A percentile compares a stretch with the other conserved stretches of the same genome.
Conservation (phyloP, 2,888 invertebrate species). For the Nymphalis polychloros region DNA sequence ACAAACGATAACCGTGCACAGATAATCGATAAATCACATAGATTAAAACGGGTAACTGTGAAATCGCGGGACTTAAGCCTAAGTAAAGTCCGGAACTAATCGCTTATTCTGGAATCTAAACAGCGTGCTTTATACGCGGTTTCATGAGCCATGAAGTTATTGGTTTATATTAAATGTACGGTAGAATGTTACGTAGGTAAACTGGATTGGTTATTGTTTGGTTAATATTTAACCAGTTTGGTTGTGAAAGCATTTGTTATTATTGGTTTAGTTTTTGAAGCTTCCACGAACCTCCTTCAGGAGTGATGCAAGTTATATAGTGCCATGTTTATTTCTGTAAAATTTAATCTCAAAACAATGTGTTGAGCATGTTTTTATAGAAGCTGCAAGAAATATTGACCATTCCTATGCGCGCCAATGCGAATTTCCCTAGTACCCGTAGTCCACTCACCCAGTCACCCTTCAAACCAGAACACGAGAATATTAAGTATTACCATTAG, state of each 20-base stretch:
- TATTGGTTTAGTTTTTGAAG: no score
- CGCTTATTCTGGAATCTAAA: constrained; percentile 50
- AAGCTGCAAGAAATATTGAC: no score
- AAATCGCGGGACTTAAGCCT: constrained; percentile 54
- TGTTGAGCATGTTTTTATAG: no score
- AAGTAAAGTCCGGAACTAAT: constrained; percentile 64
- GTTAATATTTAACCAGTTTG: background rate
- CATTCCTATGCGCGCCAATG: no score
- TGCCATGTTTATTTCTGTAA: no score
- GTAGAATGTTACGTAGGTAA: constrained; percentile 5
- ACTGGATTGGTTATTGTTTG: constrained; percentile 1
- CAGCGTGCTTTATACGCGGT: constrained; percentile 46
- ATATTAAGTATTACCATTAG: no score
- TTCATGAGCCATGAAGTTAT: constrained; percentile 49
- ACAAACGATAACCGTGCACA: constrained; percentile 48
- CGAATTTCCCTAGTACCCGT: no score
- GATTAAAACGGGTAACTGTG: constrained; percentile 59
- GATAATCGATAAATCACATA: constrained; percentile 58
- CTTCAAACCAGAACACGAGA: no score
- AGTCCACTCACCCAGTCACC: no score
- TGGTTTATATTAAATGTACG: constrained; percentile 17
- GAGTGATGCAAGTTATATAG: no score
- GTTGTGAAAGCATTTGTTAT: background rate
- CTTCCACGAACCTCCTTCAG: no score
- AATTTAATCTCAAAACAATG: no score